Evolutionary conservation across 2,888 invertebrate genomes (phyloP), one percentile per base, ranked within the genome.

Genomic region (Drosophila helvetica): DNA sequence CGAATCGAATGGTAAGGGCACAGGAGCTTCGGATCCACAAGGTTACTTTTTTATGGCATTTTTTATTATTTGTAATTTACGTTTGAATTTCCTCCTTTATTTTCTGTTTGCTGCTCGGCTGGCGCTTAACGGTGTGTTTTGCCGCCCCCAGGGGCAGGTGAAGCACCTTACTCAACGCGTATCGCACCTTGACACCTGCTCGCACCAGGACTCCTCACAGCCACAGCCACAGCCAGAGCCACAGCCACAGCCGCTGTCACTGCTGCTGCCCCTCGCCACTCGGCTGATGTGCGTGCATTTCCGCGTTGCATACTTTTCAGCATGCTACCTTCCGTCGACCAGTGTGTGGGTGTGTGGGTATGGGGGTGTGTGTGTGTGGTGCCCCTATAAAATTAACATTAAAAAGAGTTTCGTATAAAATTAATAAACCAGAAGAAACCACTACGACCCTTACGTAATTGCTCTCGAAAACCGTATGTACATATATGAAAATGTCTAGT

Each of bases 381-480:
- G 38, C 15, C 38, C 17, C 5, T n/a, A 47, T 53, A 38, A 57
- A 65, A 71, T 65, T 74, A 74, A 63, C 64, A 55, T 54, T 52
- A 47, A 63, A 55, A 8, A 17, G 22, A 12, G 5, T 27, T 27
- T 38, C 38, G 45, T 18, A 42, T 27, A 19, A 53, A 72, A 55
- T 69, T 62, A 62, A 69, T 72, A 72, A 62, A 55, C 50, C 25
- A 62, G 63, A 72, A 72, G 22, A 45, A 72, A 72, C 50, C 63
- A 38, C 73, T 47, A 45, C 42, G 8, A 47, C 25, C 18, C 42
- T 22, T 22, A 27, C 33, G 17, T 42, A 18, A 48, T 50, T n/a
- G 18, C 48, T n/a, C 10, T 30, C 33, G 2, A 50, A 68, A 67
- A 43, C 33, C 8, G 22, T 22, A 5, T 33, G 33, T 56, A 55